Evolutionary conservation across 2,113 vertebrate genomes (phyloP), one percentile per base, ranked within the genome.

Genomic region (Poeciliopsis occidentalis): DNA sequence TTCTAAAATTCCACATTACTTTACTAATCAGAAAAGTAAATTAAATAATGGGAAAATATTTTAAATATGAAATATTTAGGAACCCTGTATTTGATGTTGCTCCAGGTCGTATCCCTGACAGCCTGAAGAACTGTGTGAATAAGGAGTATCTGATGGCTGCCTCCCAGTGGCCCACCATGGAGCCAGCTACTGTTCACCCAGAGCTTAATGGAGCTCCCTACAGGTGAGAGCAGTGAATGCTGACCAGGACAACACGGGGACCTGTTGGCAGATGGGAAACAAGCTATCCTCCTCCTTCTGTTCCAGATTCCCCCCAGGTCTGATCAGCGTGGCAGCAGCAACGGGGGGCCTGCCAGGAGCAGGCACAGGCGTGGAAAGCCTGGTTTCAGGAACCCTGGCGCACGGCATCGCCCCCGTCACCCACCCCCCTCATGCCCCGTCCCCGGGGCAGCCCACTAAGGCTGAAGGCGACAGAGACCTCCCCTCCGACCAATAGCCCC

Each of bases 391-490:
- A 60, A 92, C 95, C 84, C 83, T 95, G 84, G 87, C 93, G 3
- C 95, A 95, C 4, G 93, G 91, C 86, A 96, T 97, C 61, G 92
- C 96, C 87, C 95, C 97, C 0, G 95, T 97, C 79, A 95, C 96
- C 82, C 96, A 96, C 83, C 94, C 94, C 3, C 94, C 94, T 62
- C 95, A 94, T 60, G 95, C 96, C 87, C 96, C 96, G 34, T 96
- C 96, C 66, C 96, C 96, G 6, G 96, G 96, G 92, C 96, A 97
- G 78, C 95, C 96, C 2, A 94, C 93, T 79, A 97, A 97, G 94
- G 94, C 96, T 60, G 97, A 98, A 92, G 93, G 95, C 78, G 97
- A 97, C 95, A 97, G 96, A 97, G 97, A 97, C 92, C 95, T 96
- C 92, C 94, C 96, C 85, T 95, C 96, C 79, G 96, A 97, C 94